phyloP scores from a whole-genome alignment of 2,797 vertebrate genomes.

The Corythornis leucogaster region DNA sequence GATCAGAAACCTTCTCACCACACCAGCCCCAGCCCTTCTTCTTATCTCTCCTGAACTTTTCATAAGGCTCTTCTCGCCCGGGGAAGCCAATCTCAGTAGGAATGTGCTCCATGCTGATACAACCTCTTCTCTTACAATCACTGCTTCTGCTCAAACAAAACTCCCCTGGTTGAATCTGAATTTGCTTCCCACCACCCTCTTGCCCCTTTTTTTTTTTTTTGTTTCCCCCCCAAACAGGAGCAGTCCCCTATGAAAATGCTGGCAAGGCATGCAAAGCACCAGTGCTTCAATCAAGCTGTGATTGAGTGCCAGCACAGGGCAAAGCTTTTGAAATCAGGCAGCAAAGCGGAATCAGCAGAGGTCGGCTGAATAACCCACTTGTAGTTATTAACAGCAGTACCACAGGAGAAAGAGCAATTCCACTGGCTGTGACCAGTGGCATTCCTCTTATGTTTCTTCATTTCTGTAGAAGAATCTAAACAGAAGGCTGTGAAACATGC shows the following conservation, averaged over 20 bases:
- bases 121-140: neutral
- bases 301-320: conserved; percentile 50
- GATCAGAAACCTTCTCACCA: neutral
- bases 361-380: conserved; percentile 73
- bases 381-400: conserved; percentile 71
- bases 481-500: conserved; percentile 70
- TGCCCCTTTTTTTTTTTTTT: neutral
- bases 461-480: conserved; percentile 69
- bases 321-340: conserved; percentile 74
- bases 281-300: conserved; percentile 61
- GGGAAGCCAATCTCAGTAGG: neutral
- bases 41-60: neutral
- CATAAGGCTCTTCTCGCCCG: rapidly evolving
- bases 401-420: conserved; percentile 72
- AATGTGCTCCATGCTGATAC: neutral
- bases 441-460: conserved; percentile 60
- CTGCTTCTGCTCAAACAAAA: neutral
- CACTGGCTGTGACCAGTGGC: conserved; percentile 73
- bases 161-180: neutral
- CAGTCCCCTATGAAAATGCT: neutral
- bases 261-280: conserved; percentile 49
- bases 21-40: neutral
- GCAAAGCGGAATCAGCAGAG: conserved; percentile 75
- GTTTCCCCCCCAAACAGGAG: neutral
- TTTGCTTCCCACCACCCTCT: neutral